A percentile compares a stretch with the other conserved stretches of the same genome.
These are phyloP conservation scores for Tokudaia muenninki DNA, from an alignment of 2,797 vertebrate species.

Conservation along the genomic window DNA sequence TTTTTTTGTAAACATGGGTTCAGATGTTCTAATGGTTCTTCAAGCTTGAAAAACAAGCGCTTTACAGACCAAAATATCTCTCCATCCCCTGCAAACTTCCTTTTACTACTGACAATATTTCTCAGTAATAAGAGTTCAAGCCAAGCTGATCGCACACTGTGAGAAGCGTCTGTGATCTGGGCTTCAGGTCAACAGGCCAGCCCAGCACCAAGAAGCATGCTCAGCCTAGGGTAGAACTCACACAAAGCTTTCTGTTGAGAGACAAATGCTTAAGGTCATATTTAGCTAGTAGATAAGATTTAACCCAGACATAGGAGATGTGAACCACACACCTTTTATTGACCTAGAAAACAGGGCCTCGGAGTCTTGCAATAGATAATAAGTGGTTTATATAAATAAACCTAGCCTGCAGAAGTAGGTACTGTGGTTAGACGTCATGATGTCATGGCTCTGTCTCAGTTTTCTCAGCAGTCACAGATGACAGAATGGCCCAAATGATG, in stretches of 20 bases:
- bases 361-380: not conserved
- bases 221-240: rapidly evolving
- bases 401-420: not conserved
- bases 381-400: not conserved
- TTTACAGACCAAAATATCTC: not conserved
- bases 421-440: not conserved
- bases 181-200: rapidly evolving
- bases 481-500: not conserved
- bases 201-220: rapidly evolving
- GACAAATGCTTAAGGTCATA: not conserved
- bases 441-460: rapidly evolving
- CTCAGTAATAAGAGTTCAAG: rapidly evolving
- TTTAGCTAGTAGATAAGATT: not conserved
- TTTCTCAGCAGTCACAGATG: not conserved
- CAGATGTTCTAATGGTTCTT: not conserved
- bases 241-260: not conserved
- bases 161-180: rapidly evolving
- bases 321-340: not conserved
- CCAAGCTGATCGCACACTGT: rapidly evolving
- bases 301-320: not conserved
- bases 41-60: not conserved
- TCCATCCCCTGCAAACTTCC: not conserved
- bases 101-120: not conserved
- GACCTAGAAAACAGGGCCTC: slow-evolving; percentile 18
- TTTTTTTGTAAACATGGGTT: not conserved